These are phyloP conservation scores for Hypercompe scribonia DNA, from an alignment of 2,888 invertebrate species.

Conservation along the genomic window DNA sequence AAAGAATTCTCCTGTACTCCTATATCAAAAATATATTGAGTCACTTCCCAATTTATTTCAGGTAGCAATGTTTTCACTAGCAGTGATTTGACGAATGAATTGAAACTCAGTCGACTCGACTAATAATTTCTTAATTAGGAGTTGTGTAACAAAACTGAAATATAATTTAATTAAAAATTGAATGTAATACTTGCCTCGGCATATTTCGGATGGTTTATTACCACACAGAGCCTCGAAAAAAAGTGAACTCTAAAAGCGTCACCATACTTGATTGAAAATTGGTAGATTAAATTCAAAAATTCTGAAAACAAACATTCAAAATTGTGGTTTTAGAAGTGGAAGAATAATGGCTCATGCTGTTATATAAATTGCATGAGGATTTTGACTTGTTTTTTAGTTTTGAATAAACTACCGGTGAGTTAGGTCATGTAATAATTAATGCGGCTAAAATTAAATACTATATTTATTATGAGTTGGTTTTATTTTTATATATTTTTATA, in stretches of 20 bases:
- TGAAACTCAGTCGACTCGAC: too few relatives aligned
- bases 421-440: neutral
- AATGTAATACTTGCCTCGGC: conserved; percentile 69
- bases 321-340: neutral
- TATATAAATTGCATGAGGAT: neutral
- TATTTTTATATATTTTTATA: too few relatives aligned
- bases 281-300: conserved; percentile 57
- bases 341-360: neutral
- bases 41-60: too few relatives aligned
- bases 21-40: too few relatives aligned
- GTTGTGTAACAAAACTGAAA: neutral
- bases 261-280: conserved; percentile 68
- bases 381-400: neutral
- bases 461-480: too few relatives aligned
- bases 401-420: neutral
- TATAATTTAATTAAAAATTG: neutral
- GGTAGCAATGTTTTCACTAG: too few relatives aligned
- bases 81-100: neutral
- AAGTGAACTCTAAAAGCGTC: conserved; percentile 73
- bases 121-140: too few relatives aligned
- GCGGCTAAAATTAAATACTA: too few relatives aligned
- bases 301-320: conserved; percentile 61
- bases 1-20: too few relatives aligned
- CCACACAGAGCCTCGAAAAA: conserved; percentile 72
- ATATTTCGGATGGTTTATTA: conserved; percentile 74